Conservation (phyloP, 2,888 invertebrate species). For the Heliconius ethilla region DNA sequence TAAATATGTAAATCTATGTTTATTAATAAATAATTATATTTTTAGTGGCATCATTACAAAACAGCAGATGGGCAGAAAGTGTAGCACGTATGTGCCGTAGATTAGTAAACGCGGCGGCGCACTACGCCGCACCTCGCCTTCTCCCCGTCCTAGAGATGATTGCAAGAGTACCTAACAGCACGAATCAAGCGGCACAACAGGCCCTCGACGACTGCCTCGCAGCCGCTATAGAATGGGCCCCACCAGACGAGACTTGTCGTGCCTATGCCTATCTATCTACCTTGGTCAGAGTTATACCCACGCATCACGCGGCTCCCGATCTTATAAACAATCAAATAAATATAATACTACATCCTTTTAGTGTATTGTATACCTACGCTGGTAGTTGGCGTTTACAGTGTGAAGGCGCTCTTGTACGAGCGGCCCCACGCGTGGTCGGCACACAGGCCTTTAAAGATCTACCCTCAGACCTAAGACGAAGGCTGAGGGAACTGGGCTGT, state of each 20-base stretch:
- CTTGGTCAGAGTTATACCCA: slow-evolving; percentile 53
- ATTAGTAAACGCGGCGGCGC: slow-evolving; percentile 90
- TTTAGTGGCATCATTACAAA: slow-evolving; percentile 85
- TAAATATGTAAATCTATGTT: too few relatives aligned
- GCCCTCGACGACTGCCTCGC: slow-evolving; percentile 89
- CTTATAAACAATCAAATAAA: slow-evolving; percentile 52
- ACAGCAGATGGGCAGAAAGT: slow-evolving; percentile 91
- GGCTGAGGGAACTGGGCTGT: slow-evolving; percentile 65
- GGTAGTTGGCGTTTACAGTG: slow-evolving; percentile 62
- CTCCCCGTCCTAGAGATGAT: slow-evolving; percentile 88
- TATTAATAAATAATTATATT: not conserved
- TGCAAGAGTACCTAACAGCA: slow-evolving; percentile 61
- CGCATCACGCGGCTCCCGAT: slow-evolving; percentile 57
- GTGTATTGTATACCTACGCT: slow-evolving; percentile 54
- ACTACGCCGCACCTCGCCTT: slow-evolving; percentile 90
- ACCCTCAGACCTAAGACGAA: slow-evolving; percentile 63
- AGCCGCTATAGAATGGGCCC: slow-evolving; percentile 88
- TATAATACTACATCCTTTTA: slow-evolving; percentile 47
- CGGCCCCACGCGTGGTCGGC: slow-evolving; percentile 62
- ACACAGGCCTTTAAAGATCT: slow-evolving; percentile 66
- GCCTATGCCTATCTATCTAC: slow-evolving; percentile 83
- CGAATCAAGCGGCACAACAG: slow-evolving; percentile 53
- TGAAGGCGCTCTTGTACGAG: slow-evolving; percentile 64
- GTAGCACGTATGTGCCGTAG: slow-evolving; percentile 90
- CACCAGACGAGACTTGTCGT: slow-evolving; percentile 91